Evolutionary conservation across 1,140 invertebrate genomes (phyloP), one percentile per base, ranked within the genome.

Genomic region (Cephus cinctus): DNA sequence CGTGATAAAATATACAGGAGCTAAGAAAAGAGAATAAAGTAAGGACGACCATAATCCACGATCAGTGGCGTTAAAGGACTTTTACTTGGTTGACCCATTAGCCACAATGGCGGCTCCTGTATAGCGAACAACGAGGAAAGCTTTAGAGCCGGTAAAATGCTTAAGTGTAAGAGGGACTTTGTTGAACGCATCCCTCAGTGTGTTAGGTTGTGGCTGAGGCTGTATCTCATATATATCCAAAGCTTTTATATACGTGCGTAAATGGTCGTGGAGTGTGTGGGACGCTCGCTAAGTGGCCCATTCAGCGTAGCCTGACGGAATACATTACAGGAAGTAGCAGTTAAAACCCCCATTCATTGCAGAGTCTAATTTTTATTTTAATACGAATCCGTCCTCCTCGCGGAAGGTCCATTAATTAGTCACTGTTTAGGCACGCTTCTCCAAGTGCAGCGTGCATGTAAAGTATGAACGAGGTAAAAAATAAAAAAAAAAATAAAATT

Each of bases 281-380:
- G 54, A 55, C 45, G 52, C 43, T 50, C 52, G 57, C 58, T 65
- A 67, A 67, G 64, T 65, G 64, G 58, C 57, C 59, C 61, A 67
- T 65, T 67, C 61, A 67, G 20, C 1, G 43, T 15, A 36, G 35
- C 14, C 3, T 36, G 22, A 41, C 22, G 34, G n/a, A 49, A 63
- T 40, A 47, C 48, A 41, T 53, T 50, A 65, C 61, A 65, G 66
- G 59, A 67, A 69, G 56, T 64, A 54, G 61, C 59, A 58, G 65
- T 67, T 69, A 61, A 64, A 67, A 61, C 45, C 48, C 49, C 34
- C 50, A 45, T 50, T 45, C 43, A 50, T 51, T 38, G 48, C 50
- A 43, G 34, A 35, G 44, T 25, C 35, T 40, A 40, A 45, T 45
- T 35, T 45, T 19, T 45, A 12, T 32, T 35, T 35, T 12, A 45